Base-by-base conservation (phyloP, 2,113 vertebrate genomes). In the Amblyopsis rosae region DNA sequence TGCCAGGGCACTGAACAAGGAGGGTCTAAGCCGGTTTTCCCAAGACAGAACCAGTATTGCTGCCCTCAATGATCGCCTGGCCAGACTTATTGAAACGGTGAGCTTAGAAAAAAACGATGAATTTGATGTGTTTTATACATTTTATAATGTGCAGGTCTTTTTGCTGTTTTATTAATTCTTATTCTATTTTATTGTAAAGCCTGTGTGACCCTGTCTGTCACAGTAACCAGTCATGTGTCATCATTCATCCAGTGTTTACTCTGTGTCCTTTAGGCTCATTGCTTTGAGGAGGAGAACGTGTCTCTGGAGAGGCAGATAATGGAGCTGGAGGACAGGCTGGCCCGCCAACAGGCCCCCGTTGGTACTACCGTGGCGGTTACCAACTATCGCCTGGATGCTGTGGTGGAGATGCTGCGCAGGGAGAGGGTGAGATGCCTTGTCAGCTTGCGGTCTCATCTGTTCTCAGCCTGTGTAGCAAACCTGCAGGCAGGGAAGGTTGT, bases 21-120 rank as follows among this genome's bases (percentile, higher is more conserved):
- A 88, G 17, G 77, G 81, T 46, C 73, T 88, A 71, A 68, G 32
- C 17, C 85, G 62, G 7, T 89, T 91, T 55, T 68, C 67, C 51
- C 78, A 85, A 46, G 92, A 93, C 33, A 85, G 89, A 54, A 69
- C 64, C 13, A 6, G 82, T 68, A 90, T 93, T 3, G 81, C 89
- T 4, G 62, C 77, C 47, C 90, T 93, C 35, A 93, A 93, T 12
- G 83, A 93, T 69, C 88, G 92, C 19, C 86, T 93, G 79, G 88
- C 83, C 8, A 71, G 62, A 26, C 78, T 93, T 12, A 90, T 93
- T 70, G 79, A 92, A 32, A 73, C 89, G 91, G 92, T 93, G 79
- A 91, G 67, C 35, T 53, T 3, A 57, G 53, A 69, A 60, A 54
- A 69, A 26, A 12, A 9, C 17, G 53, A 62, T 55, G 41, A 1